Percentiles rank a stretch among this genome's conserved stretches.
Evolutionary conservation across 2,797 vertebrate species (phyloP).

Genomic region (Leptodactylus fallax): DNA sequence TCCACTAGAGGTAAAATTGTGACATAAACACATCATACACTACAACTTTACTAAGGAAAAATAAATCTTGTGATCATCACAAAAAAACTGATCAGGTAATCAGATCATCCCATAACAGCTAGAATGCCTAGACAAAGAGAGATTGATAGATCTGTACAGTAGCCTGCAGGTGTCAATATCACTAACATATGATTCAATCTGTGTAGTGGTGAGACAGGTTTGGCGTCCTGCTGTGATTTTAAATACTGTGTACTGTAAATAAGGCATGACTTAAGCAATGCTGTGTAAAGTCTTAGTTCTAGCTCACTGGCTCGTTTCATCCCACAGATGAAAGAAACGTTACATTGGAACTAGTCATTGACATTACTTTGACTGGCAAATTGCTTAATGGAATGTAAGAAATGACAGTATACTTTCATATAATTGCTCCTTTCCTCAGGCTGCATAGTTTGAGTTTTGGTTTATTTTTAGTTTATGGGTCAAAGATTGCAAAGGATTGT

Average conservation of each 20-base stretch:
- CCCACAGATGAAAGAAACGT: constrained; percentile 15
- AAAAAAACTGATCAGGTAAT: too few species aligned
- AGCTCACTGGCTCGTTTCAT: background rate
- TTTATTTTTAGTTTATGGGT: background rate
- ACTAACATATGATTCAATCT: background rate
- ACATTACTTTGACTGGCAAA: constrained; percentile 16
- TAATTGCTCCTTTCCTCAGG: background rate
- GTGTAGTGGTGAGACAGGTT: background rate
- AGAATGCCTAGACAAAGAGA: background rate
- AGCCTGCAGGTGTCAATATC: background rate
- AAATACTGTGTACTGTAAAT: constrained; percentile 33
- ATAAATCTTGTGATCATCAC: background rate
- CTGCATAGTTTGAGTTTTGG: background rate
- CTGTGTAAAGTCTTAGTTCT: background rate
- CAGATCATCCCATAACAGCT: too few species aligned
- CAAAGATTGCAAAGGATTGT: background rate
- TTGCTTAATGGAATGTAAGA: constrained; percentile 17
- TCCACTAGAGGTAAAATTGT: background rate
- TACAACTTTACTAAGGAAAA: background rate
- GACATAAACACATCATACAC: background rate
- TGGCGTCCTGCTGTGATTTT: background rate
- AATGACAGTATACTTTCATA: background rate
- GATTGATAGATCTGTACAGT: background rate
- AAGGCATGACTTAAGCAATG: background rate
- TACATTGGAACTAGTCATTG: background rate